These are phyloP conservation scores for Sigmodon hispidus DNA, from an alignment of 2,113 vertebrate genomes.

Conservation along the genomic window DNA sequence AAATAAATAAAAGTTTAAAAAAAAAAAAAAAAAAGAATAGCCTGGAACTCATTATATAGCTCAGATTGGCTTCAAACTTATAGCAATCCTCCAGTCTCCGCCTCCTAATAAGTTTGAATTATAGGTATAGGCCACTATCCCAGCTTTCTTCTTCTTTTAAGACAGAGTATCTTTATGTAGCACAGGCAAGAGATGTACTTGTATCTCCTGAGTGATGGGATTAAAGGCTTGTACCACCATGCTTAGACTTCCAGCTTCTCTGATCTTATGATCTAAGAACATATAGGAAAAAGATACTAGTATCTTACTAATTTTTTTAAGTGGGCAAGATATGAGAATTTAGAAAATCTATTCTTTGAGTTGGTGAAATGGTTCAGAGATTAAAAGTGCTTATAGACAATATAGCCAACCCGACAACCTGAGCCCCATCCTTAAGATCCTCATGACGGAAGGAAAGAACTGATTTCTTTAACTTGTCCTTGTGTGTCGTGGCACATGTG, in stretches of 20 bases:
- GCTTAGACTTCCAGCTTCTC: background rate
- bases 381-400: background rate
- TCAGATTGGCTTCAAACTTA: background rate
- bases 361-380: background rate
- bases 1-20: too few species aligned
- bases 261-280: slow-evolving; percentile 16
- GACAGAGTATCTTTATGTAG: background rate
- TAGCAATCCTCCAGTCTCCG: background rate
- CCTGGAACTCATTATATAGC: background rate
- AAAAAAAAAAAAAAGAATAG: too few species aligned
- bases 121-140: background rate
- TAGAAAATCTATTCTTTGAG: background rate
- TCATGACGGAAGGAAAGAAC: background rate
- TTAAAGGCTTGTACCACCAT: background rate
- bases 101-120: background rate
- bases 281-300: background rate
- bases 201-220: too few species aligned
- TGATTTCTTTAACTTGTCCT: background rate
- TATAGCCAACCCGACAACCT: background rate
- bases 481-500: background rate
- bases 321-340: background rate
- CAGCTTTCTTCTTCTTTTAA: background rate
- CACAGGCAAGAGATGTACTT: background rate
- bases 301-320: slow-evolving; percentile 4
- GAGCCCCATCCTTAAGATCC: background rate